Evolutionary conservation across 1,140 invertebrate genomes (phyloP), one percentile per base, ranked within the genome.

Genomic region (Bombus pascuorum): DNA sequence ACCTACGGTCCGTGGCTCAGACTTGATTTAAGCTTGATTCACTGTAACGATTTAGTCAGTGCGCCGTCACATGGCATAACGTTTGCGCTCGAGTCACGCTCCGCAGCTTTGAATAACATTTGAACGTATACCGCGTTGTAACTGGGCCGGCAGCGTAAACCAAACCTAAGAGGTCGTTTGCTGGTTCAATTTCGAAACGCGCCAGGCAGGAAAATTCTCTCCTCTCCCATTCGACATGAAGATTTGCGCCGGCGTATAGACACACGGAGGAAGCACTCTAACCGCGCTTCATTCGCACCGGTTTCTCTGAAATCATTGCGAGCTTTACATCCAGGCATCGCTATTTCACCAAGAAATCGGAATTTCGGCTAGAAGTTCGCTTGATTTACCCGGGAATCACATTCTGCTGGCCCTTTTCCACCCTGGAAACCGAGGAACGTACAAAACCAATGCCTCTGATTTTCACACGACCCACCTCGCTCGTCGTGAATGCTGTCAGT

Each of bases 101-200:
- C 28, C 76, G 28, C n/a, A 37, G 76, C 77, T 80, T 73, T 80
- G 83, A 85, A 85, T 85, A 85, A 85, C 83, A 80, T 73, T 80
- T 39, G 68, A 80, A 80, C 76, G 68, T 80, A 62, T 28, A 72
- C 66, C n/a, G 42, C 10, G 39, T 25, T 25, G 74, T 73, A 85
- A 85, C 83, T 66, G 83, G 68, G 83, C 83, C 68, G 83, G 37
- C 39, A 62, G 13, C 83, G 77, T 80, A 80, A 85, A 85, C 77
- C 83, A 80, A 57, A 77, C 83, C 76, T 85, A 85, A 85, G 83
- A 85, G 77, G 68, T 85, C 53, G 68, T 85, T 85, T 72, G 57
- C 68, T 42, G 42, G 77, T 80, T 65, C 68, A 79, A 73, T 80
- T 85, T 85, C 68, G 68, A 37, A 71, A 71, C 53, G 75, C n/a